Evolutionary conservation across 2,797 vertebrate genomes (phyloP).

Genomic region (Lithobates sylvaticus): DNA sequence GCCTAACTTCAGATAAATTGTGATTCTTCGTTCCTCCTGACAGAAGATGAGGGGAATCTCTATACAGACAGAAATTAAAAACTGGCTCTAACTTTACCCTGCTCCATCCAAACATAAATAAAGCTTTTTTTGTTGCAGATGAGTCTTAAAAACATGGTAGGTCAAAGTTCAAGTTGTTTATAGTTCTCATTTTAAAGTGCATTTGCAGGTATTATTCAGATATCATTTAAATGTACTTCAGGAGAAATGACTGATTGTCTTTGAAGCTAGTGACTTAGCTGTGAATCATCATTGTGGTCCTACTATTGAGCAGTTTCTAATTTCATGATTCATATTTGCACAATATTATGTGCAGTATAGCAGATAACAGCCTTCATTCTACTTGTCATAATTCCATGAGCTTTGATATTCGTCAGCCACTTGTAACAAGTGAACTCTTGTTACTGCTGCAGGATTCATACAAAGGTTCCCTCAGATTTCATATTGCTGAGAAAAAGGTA

Average conservation of each 20-base stretch:
- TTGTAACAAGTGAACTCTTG: not conserved
- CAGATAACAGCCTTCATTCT: not conserved
- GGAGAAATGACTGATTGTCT: not conserved
- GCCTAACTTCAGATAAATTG: too few relatives aligned
- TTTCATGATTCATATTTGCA: conserved; percentile 15
- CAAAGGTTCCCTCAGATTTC: not conserved
- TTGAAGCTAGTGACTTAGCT: conserved; percentile 5
- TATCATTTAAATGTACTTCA: not conserved
- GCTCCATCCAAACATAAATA: too few relatives aligned
- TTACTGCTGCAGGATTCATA: not conserved
- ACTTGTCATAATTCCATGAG: not conserved
- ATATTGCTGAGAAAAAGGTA: not conserved
- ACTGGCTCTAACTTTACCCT: too few relatives aligned
- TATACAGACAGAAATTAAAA: not conserved
- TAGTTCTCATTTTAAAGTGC: not conserved
- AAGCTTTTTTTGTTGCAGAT: not conserved
- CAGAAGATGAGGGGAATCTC: too few relatives aligned
- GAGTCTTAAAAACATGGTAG: not conserved
- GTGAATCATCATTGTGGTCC: conserved; percentile 26
- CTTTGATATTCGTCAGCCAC: not conserved
- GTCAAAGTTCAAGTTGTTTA: not conserved
- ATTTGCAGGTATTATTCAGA: not conserved
- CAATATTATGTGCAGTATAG: not conserved
- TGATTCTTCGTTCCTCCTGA: too few relatives aligned
- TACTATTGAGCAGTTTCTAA: not conserved